A percentile compares a stretch with the other conserved stretches of the same genome.
These are phyloP conservation scores for Yponomeuta cagnagella DNA, from an alignment of 2,888 invertebrate genomes.

Conservation along the genomic window DNA sequence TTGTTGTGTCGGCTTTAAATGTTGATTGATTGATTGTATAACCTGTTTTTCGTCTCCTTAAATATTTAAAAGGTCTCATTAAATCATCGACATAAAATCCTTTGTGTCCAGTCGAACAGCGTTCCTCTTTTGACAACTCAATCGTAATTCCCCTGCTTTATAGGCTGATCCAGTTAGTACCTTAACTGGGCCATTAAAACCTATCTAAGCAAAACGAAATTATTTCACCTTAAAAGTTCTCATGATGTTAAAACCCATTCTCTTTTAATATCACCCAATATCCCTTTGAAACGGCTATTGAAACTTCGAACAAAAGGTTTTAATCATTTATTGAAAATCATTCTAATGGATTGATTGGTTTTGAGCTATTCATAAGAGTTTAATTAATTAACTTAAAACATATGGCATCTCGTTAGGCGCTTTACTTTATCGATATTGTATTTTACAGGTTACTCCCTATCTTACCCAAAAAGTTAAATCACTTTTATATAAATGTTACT, in stretches of 20 bases:
- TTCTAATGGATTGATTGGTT: constrained; percentile 2
- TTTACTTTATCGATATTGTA: neutral
- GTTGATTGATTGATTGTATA: neutral
- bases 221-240: neutral
- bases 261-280: neutral
- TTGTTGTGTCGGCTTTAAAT: neutral
- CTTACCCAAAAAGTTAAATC: neutral
- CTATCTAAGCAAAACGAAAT: neutral
- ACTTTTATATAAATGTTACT: neutral
- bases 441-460: neutral
- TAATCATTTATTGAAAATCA: neutral
- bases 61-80: constrained; percentile 3
- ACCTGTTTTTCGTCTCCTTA: neutral
- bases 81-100: constrained; percentile 5
- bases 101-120: neutral
- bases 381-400: constrained; percentile 67
- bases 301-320: neutral
- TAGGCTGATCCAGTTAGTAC: neutral
- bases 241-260: neutral
- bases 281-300: neutral
- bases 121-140: neutral
- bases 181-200: neutral
- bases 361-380: neutral
- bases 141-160: neutral
- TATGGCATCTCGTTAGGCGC: constrained; percentile 68